Evolutionary conservation across 2,797 vertebrate genomes (phyloP).

Genomic region (Sebastes aleutianus): DNA sequence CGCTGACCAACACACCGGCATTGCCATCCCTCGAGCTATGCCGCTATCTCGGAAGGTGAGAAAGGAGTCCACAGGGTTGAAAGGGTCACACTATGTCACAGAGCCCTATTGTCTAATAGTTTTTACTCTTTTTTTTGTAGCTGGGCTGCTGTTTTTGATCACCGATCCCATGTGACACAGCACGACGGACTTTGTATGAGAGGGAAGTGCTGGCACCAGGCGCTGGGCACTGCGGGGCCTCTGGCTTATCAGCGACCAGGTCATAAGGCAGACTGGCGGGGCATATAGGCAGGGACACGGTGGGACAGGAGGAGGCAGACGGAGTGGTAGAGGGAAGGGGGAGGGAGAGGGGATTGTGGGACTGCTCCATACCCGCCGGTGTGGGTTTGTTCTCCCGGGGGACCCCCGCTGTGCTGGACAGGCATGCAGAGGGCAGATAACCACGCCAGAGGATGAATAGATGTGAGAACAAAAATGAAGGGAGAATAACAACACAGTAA

Average conservation of each 20-base stretch:
- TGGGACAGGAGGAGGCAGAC: conserved; percentile 57
- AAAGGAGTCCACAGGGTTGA: conserved; percentile 20
- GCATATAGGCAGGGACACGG: conserved; percentile 49
- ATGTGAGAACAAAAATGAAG: conserved; percentile 57
- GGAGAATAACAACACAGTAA: conserved; percentile 59
- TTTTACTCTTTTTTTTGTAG: conserved; percentile 24
- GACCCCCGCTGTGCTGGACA: conserved; percentile 77
- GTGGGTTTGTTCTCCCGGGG: conserved; percentile 78
- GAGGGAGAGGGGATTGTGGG: conserved; percentile 53
- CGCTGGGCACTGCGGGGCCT: conserved; percentile 63
- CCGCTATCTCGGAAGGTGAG: neutral
- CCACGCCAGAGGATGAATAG: conserved; percentile 68
- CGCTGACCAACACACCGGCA: neutral
- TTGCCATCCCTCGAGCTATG: neutral
- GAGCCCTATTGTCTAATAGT: conserved; percentile 47
- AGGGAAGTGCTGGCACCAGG: conserved; percentile 74
- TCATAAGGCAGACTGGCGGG: conserved; percentile 71
- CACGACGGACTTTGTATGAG: conserved; percentile 57
- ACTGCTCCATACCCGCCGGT: conserved; percentile 52
- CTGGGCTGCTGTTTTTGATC: conserved; percentile 67
- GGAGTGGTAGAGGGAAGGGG: conserved; percentile 27
- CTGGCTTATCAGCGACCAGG: conserved; percentile 75
- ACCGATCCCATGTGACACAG: conserved; percentile 64
- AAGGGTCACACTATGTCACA: conserved; percentile 12
- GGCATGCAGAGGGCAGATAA: conserved; percentile 81